phyloP scores from a whole-genome alignment of 2,888 invertebrate genomes.

The Drosophila pegasa region DNA sequence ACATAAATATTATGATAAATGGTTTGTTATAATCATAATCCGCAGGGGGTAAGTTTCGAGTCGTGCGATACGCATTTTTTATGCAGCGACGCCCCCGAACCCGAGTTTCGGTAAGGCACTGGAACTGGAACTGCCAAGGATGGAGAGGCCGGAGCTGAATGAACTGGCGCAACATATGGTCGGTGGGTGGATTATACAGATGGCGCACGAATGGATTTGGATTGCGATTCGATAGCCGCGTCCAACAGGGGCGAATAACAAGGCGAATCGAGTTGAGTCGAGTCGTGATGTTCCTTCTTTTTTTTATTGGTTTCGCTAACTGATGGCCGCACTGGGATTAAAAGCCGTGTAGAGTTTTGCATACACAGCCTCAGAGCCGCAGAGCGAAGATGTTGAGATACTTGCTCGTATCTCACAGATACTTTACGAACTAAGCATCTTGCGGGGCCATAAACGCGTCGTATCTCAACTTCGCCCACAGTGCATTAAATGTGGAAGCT shows the following conservation, averaged over 20 bases:
- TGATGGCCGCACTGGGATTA: conserved; percentile 57
- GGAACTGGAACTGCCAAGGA: conserved; percentile 23
- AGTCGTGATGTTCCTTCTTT: conserved; percentile 71
- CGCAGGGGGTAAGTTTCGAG: conserved; percentile 83
- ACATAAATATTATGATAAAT: conserved; percentile 85
- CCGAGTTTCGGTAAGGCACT: conserved; percentile 26
- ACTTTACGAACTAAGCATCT: conserved; percentile 66
- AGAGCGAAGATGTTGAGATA: conserved; percentile 23
- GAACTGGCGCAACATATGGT: conserved; percentile 82
- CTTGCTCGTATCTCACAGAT: conserved; percentile 43
- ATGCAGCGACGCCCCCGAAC: conserved; percentile 52
- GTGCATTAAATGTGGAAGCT: conserved; percentile 60
- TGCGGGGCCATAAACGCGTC: conserved; percentile 67
- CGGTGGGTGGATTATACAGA: conserved; percentile 81
- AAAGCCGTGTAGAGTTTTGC: conserved; percentile 28
- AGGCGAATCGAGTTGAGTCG: conserved; percentile 59
- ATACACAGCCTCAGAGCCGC: conserved; percentile 15
- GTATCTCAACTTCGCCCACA: conserved; percentile 62
- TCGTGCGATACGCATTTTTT: conserved; percentile 72
- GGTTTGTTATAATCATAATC: conserved; percentile 83
- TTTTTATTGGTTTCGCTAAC: conserved; percentile 71
- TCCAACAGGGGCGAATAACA: conserved; percentile 25
- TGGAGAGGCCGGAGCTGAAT: conserved; percentile 26
- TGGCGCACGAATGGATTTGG: conserved; percentile 65
- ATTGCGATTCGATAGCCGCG: conserved; percentile 67